Evolutionary conservation across 23 tunicate species (phyloP), one percentile per base, ranked within the genome.

Genomic region (Oikopleura vanhoeffeni): DNA sequence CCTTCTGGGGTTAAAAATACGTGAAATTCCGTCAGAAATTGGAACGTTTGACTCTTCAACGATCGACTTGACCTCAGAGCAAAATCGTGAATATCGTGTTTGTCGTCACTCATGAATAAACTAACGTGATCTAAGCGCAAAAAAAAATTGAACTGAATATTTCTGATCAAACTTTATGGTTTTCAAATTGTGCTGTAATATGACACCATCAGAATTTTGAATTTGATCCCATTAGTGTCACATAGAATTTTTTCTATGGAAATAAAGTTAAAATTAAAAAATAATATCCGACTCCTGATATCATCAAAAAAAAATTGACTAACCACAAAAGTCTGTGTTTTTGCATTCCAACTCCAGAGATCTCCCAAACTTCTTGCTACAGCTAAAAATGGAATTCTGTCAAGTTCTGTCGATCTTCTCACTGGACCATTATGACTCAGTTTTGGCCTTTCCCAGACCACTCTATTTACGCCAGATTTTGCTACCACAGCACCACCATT

Each of bases 321-420:
- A 2, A 93, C 98, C 57, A 90, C 91, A 86, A 87, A 93, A 41
- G 88, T 88, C 77, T 88, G 82, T 38, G 86, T 40, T 71, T 90
- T 91, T 3, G 94, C 88, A 41, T 90, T 93, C 67, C 85, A 93
- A 57, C 94, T 89, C 98, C 98, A 93, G 39, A 93, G 60, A 84
- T 93, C 98, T 0, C 98, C 98, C 0, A 93, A 79, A 0, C 94
- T 89, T 27, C 98, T 84, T 38, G 98, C 91, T 30, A 93, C 90
- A 0, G 98, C 98, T 35, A 93, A 85, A 76, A 93, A 93, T 39
- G 98, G 98, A 39, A 93, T 93, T 84, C 88, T 90, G 87, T 93
- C 98, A 39, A 93, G 84, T 76, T 92, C 89, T 76, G 97, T 92
- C 84, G 92, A 89, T 71, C 87, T 83, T 41, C 97, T 85, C 36